Base-by-base conservation (phyloP, 2,888 invertebrate genomes). In the Malacosoma neustria region DNA sequence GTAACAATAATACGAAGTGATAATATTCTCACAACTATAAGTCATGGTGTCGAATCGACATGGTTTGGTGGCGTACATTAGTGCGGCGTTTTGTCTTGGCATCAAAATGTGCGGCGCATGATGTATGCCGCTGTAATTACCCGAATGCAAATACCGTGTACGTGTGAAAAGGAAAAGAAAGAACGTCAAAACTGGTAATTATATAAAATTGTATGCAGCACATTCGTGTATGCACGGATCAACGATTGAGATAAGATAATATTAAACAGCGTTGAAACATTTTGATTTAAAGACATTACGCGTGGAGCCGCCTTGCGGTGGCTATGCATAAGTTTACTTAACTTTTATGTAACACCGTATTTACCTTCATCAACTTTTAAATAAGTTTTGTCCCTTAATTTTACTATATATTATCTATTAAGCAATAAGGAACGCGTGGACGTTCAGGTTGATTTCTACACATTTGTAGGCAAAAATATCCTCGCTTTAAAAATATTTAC, bases 181-280 rank as follows among this genome's bases (percentile, higher is more conserved):
- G 72, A 77, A 71, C 72, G 67, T 70, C 74, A 70, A 69, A 76
- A 76, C 75, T 64, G 69, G 80, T 81, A 75, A 81, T 85, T 82
- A 84, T 69, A 70, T 66, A 74, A 82, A 82, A 84, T 82, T 77
- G 74, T 74, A 74, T 67, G 72, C 75, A 74, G 77, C 72, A 70
- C 79, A 73, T 77, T 72, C 75, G 64, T 71, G 72, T 73, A 79
- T 77, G 77, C 72, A 67, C 61, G 72, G 79, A 79, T 80, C 72
- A 70, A 57, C 69, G 81, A 81, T 80, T 54, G 39, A 72, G 84
- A 84, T 82, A 68, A 80, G 77, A 81, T 80, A 69, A 72, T 56
- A 77, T 82, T 75, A 76, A 77, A 74, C 66, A 77, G 80, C 77
- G 81, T 82, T 81, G 81, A 84, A 84, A 82, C 79, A 81, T 80